Evolutionary conservation across 1,140 invertebrate genomes (phyloP), one percentile per base, ranked within the genome.

Genomic region (Oryctes rhinoceros): DNA sequence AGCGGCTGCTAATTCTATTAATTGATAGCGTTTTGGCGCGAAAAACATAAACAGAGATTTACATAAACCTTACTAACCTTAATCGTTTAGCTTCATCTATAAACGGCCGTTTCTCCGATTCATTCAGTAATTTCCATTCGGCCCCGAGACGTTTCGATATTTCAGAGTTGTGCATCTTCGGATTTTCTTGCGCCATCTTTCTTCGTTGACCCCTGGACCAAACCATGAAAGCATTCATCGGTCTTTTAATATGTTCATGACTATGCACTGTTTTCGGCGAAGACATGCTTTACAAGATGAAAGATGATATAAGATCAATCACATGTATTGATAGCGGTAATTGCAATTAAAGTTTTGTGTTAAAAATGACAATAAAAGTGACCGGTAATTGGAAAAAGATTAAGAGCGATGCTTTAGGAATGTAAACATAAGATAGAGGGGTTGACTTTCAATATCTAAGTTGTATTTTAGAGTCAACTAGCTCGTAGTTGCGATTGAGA

Each of bases 121-220:
- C 96, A 59, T 92, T 94, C 18, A 98, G 90, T 79, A 95, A 89
- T 87, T 97, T 97, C 97, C 97, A 98, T 84, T 96, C 94, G 5
- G 94, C 94, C 0, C 96, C 96, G 59, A 98, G 89, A 80, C 95
- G 89, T 88, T 98, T 98, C 24, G 95, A 97, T 81, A 98, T 98
- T 88, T 97, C 96, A 0, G 96, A 97, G 88, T 98, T 98, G 89
- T 98, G 97, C 97, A 99, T 98, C 89, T 99, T 98, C 1, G 97
- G 97, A 89, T 99, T 98, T 85, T 99, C 97, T 86, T 98, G 96
- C 4, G 98, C 97, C 95, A 99, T 99, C 90, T 99, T 97, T 81
- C 96, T 89, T 80, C 96, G 88, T 85, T 97, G 96, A 37, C 95
- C 95, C 67, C 96, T 88, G 2, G 96, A 97, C 96, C 96, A 97